phyloP scores from a whole-genome alignment of 1,140 invertebrate genomes.

The Xylocopa sonorina region DNA sequence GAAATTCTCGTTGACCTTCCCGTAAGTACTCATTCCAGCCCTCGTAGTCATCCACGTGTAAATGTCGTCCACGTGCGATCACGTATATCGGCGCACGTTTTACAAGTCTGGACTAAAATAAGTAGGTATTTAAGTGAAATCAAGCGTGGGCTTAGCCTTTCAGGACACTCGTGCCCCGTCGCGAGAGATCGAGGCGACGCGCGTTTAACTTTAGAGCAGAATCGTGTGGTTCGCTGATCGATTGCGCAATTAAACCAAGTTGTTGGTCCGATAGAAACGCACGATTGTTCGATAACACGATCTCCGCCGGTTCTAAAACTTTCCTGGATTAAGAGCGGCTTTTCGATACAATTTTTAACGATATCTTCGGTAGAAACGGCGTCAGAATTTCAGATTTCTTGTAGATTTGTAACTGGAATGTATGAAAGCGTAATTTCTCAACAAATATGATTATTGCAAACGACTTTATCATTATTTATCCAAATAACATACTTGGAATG shows the following conservation, averaged over 20 bases:
- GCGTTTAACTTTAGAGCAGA: constrained; percentile 39
- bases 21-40: constrained; percentile 24
- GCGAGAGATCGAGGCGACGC: not conserved
- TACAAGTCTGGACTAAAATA: constrained; percentile 46
- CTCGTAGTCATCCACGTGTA: constrained; percentile 40
- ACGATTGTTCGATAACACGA: constrained; percentile 1
- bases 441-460: no score
- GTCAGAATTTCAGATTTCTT: no score
- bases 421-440: no score
- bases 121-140: constrained; percentile 46
- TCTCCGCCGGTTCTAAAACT: not conserved
- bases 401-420: not conserved
- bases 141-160: constrained; percentile 41
- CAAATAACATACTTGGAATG: no score
- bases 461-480: no score
- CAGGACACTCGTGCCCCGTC: not conserved
- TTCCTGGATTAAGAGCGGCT: not conserved
- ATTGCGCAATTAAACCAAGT: constrained; percentile 14
- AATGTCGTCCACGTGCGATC: constrained; percentile 51
- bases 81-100: constrained; percentile 33
- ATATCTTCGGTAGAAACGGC: not conserved
- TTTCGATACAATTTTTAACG: not conserved
- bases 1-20: constrained; percentile 48
- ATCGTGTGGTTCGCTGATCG: constrained; percentile 2
- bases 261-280: not conserved